Evolutionary conservation across 2,888 invertebrate genomes (phyloP).

Genomic region (Troides aeacus): DNA sequence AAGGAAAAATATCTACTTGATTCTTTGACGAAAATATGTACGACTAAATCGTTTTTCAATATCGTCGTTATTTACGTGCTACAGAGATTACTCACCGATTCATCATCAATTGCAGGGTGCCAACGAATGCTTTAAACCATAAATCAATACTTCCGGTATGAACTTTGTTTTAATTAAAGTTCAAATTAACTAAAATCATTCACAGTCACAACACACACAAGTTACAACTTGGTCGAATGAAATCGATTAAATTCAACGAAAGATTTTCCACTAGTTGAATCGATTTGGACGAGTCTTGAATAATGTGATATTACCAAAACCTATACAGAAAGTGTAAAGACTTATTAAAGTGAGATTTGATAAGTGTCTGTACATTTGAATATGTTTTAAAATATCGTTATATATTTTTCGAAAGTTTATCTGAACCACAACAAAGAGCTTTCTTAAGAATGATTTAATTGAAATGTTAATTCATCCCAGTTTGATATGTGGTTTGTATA

Average conservation of each 20-base stretch:
- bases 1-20: no score
- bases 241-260: not conserved
- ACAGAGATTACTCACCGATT: no score
- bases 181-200: slow-evolving; percentile 5
- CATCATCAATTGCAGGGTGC: no score
- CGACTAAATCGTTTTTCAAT: no score
- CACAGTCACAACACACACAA: not conserved
- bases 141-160: not conserved
- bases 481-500: not conserved
- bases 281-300: not conserved
- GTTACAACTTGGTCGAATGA: not conserved
- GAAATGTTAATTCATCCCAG: not conserved
- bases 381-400: not conserved
- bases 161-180: not conserved
- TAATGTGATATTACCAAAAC: not conserved
- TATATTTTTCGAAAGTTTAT: not conserved
- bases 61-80: no score
- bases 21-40: no score
- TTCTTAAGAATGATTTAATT: not conserved
- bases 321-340: not conserved
- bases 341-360: not conserved
- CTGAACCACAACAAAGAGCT: not conserved
- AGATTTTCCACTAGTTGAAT: not conserved
- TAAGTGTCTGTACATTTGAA: not conserved
- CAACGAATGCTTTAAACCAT: not conserved